Percentiles rank a stretch among this genome's conserved stretches.
Evolutionary conservation across 2,888 invertebrate genomes (phyloP).

Genomic region (Choreutis nemorana): DNA sequence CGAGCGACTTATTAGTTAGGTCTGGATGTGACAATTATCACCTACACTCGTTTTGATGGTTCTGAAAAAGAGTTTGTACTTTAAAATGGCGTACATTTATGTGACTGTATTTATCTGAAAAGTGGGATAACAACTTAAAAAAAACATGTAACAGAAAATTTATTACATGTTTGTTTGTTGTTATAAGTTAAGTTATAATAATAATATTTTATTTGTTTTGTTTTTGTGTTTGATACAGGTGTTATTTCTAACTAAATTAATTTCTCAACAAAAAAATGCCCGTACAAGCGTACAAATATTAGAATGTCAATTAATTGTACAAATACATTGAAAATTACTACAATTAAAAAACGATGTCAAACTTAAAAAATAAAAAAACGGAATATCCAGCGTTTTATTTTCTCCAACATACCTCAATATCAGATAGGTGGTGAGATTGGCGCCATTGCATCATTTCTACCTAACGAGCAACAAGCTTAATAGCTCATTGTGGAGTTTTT

Average conservation of each 20-base stretch:
- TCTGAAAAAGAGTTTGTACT: no score
- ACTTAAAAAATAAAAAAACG: neutral
- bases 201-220: neutral
- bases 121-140: neutral
- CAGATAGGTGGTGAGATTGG: conserved; percentile 30
- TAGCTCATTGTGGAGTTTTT: conserved; percentile 44
- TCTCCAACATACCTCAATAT: conserved; percentile 18
- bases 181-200: no score
- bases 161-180: neutral
- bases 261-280: neutral
- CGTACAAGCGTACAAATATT: no score
- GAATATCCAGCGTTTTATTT: neutral
- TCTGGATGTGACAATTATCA: neutral
- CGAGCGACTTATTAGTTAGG: neutral
- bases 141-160: neutral
- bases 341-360: neutral
- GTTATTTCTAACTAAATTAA: neutral
- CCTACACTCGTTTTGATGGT: no score
- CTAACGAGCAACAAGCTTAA: conserved; percentile 41
- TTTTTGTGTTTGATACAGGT: neutral
- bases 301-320: no score
- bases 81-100: no score
- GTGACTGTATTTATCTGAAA: no score
- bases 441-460: conserved; percentile 36
- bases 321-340: no score